phyloP scores from a whole-genome alignment of 2,888 invertebrate genomes.

The Ophioninae sp. region DNA sequence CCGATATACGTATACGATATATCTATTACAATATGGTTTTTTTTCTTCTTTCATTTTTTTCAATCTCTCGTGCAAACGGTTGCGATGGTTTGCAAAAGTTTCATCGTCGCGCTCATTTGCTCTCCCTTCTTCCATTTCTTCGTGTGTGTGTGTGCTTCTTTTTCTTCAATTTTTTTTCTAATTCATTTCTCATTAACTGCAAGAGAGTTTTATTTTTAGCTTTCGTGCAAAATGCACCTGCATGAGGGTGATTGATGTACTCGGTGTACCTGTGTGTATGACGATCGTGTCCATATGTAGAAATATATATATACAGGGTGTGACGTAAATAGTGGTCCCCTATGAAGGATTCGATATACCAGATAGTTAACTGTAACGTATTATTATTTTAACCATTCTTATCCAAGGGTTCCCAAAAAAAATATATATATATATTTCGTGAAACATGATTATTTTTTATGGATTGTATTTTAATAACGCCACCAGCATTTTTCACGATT shows the following conservation, averaged over 20 bases:
- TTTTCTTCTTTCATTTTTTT: slow-evolving; percentile 41
- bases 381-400: too few species aligned
- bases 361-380: too few species aligned
- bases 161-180: neutral
- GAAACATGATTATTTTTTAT: too few species aligned
- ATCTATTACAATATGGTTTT: slow-evolving; percentile 70
- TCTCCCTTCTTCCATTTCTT: slow-evolving; percentile 25
- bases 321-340: too few species aligned
- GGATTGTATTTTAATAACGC: too few species aligned
- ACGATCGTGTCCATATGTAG: slow-evolving; percentile 27
- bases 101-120: slow-evolving; percentile 50
- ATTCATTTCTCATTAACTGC: slow-evolving; percentile 35
- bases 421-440: too few species aligned
- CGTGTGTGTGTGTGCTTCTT: neutral
- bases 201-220: slow-evolving; percentile 19
- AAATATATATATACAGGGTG: too few species aligned
- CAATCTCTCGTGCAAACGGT: slow-evolving; percentile 66
- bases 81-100: slow-evolving; percentile 64
- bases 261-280: slow-evolving; percentile 39
- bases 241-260: slow-evolving; percentile 44
- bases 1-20: slow-evolving; percentile 76
- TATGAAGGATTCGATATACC: too few species aligned
- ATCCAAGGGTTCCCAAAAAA: too few species aligned
- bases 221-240: slow-evolving; percentile 49
- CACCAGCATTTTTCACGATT: too few species aligned